Base-by-base conservation (phyloP, 2,797 vertebrate genomes). In the Parotocinclus haroldoi region DNA sequence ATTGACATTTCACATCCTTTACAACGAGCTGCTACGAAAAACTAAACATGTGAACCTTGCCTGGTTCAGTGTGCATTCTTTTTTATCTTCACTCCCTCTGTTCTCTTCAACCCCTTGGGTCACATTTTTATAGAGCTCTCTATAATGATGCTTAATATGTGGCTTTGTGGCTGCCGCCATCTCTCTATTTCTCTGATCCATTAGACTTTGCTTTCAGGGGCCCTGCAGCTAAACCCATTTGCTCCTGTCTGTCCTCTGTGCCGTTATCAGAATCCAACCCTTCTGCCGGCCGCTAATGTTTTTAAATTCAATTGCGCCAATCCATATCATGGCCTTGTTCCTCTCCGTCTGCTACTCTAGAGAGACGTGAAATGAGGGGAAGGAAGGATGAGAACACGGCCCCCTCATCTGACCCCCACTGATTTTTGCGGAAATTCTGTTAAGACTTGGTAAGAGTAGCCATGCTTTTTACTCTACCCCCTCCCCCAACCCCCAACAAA, bases 391-490 rank as follows among this genome's bases (percentile, higher is more conserved):
- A 44, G 42, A 36, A 52, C 10, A 16, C 36, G 50, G 14, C 18
- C 52, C 50, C 36, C 18, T 36, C 6, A 4, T 12, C 44, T 50
- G 61, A 63, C 64, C 53, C 61, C 58, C 57, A 57, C 70, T 74
- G 51, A 76, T 86, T 87, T 84, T 73, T 0, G 44, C 84, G 86
- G 82, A 48, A 76, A 3, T 81, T 87, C 91, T 93, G 92, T 77
- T 57, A 77, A 85, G 72, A 44, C 66, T 63, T 4, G 91, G 92
- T 93, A 94, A 93, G 84, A 81, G 85, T 79, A 85, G 79, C 63
- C 11, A 80, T 74, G 72, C 74, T 67, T 81, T 84, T 83, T 77
- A 51, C 61, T 79, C 58, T 13, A 10, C 58, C 18, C 55, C 49
- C 77, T 77, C 49, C 61, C 78, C 58, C 12, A 10, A 57, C 18